Evolutionary conservation across 2,797 vertebrate genomes (phyloP), one percentile per base, ranked within the genome.

Genomic region (Numenius phaeopus): DNA sequence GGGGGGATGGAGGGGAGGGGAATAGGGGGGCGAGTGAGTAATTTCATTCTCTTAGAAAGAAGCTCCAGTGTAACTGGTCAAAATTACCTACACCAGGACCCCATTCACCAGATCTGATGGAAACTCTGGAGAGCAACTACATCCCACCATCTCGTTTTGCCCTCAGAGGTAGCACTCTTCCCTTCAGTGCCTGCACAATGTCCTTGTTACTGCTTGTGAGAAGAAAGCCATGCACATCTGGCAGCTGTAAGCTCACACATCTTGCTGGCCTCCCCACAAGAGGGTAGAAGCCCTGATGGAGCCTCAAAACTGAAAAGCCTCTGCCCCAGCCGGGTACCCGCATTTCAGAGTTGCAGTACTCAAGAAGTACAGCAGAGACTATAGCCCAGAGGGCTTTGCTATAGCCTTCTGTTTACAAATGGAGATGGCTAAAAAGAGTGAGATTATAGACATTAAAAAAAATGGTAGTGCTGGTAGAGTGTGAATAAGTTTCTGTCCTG

Each of bases 301-400:
- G 37, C 23, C 42, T 72, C 5, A 1, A 87, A 65, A 32, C 13
- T n/a, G 42, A 90, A 75, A 72, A 85, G 8, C 17, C 75, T 59
- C 75, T 86, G 34, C 12, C 30, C 12, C 27, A 66, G 39, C 9
- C 55, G 30, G 5, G 29, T 66, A 88, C 54, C 49, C 82, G 42
- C 18, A 50, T 55, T 89, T 89, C 5, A 57, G 39, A 73, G 12
- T 15, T 30, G 18, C 20, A 40, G 24, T 8, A n/a, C 34, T 73
- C 30, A 80, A 67, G 13, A 49, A 37, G 22, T 7, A 62, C 0
- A 1, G 42, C 39, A 91, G 34, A 62, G 16, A 50, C 7, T 19
- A 61, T 7, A 42, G 57, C 29, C 72, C 0, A 0, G 19, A 73
- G 30, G 13, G 24, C 15, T 65, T 62, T 59, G 52, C 37, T 64